phyloP scores from a whole-genome alignment of 2,113 vertebrate genomes.

The Tyto alba region DNA sequence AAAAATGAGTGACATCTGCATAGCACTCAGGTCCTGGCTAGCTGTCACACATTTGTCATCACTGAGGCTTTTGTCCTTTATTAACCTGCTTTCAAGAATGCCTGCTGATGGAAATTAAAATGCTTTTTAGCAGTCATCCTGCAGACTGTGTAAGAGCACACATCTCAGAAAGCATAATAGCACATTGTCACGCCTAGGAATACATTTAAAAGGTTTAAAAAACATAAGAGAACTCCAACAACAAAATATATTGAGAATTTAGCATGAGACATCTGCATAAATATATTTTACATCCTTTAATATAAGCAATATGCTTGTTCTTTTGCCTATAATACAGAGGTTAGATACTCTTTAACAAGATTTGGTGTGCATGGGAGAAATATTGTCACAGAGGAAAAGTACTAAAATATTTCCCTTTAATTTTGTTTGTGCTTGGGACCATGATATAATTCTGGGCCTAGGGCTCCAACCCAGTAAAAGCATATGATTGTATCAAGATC shows the following conservation, averaged over 20 bases:
- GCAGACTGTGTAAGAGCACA: neutral
- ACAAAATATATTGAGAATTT: conserved; percentile 9
- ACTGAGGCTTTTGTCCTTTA: conserved; percentile 33
- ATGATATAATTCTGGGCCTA: neutral
- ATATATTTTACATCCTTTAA: neutral
- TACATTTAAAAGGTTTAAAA: neutral
- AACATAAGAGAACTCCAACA: neutral
- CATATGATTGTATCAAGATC: conserved; percentile 4
- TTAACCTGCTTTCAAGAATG: conserved; percentile 47
- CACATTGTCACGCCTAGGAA: conserved; percentile 5
- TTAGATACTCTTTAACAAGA: neutral
- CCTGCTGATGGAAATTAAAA: conserved; percentile 36
- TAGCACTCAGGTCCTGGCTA: conserved; percentile 26
- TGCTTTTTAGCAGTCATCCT: conserved; percentile 22
- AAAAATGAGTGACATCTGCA: conserved; percentile 59
- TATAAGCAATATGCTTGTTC: neutral
- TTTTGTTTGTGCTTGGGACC: conserved; percentile 4
- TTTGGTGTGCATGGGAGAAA: neutral
- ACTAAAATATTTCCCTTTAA: conserved; percentile 20
- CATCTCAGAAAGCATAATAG: neutral
- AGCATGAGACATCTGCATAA: neutral
- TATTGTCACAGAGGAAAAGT: neutral
- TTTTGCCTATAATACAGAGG: neutral
- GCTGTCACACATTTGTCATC: conserved; percentile 49
- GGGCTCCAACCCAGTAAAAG: neutral